A percentile compares a stretch with the other conserved stretches of the same genome.
phyloP scores from a whole-genome alignment of 2,888 invertebrate species.

The Patella caerulea region DNA sequence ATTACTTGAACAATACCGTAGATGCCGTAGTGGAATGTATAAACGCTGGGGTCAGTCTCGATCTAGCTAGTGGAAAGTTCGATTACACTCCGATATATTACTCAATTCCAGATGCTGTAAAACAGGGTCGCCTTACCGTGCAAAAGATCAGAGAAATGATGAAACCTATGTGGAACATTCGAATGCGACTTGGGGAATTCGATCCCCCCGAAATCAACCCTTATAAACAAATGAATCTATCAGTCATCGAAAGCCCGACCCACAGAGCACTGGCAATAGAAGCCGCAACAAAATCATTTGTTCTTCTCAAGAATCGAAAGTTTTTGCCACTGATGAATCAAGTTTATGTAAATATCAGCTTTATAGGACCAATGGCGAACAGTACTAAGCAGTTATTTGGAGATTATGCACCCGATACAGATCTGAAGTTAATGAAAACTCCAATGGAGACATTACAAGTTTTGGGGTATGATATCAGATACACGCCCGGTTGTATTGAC shows the following conservation, averaged over 20 bases:
- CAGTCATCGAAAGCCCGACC: conserved; percentile 42
- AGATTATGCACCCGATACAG: conserved; percentile 55
- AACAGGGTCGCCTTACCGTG: conserved; percentile 36
- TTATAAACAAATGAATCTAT: conserved; percentile 40
- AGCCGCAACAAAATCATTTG: conserved; percentile 48
- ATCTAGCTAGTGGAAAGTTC: conserved; percentile 41
- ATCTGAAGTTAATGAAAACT: conserved; percentile 47
- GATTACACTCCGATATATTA: conserved; percentile 20
- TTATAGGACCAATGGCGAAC: conserved; percentile 67
- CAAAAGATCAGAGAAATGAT: conserved; percentile 23
- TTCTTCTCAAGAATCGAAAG: conserved; percentile 50
- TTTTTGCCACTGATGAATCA: conserved; percentile 34
- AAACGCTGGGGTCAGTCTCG: conserved; percentile 51
- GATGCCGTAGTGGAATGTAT: conserved; percentile 39
- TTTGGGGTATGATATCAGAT: conserved; percentile 41
- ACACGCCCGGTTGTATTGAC: conserved; percentile 55
- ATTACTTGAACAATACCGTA: conserved; percentile 39
- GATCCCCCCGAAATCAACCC: conserved; percentile 48
- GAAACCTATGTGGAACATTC: conserved; percentile 33
- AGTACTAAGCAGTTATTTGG: conserved; percentile 59
- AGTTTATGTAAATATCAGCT: neutral
- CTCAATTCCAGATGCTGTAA: conserved; percentile 44
- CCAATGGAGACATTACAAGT: conserved; percentile 49
- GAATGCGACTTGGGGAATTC: conserved; percentile 42
- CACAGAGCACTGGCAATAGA: conserved; percentile 43